Percentiles rank a stretch among this genome's conserved stretches.
These are phyloP conservation scores for Hartigia nigra DNA, from an alignment of 2,888 invertebrate species.

Conservation along the genomic window DNA sequence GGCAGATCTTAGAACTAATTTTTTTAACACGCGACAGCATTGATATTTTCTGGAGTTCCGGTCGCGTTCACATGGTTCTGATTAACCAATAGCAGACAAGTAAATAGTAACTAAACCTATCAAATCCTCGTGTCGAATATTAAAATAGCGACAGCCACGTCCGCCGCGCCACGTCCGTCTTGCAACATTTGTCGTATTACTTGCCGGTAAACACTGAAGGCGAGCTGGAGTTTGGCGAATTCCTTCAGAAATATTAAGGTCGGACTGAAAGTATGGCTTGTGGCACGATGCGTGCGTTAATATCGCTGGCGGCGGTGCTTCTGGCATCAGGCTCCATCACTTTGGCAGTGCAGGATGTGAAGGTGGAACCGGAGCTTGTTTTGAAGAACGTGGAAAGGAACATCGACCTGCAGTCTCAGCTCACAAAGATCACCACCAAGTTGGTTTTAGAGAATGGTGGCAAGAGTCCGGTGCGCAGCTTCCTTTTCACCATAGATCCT, in stretches of 20 bases:
- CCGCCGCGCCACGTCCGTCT: constrained; percentile 7
- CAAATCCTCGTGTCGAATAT: background rate
- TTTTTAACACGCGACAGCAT: too few species aligned
- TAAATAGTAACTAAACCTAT: too few species aligned
- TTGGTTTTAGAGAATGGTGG: constrained; percentile 87
- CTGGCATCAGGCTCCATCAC: constrained; percentile 5
- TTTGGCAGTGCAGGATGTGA: constrained; percentile 1
- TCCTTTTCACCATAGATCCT: constrained; percentile 79
- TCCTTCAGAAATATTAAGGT: background rate
- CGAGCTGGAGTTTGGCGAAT: background rate
- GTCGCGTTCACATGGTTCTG: too few species aligned
- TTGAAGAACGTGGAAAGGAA: constrained; percentile 86
- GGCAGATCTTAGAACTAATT: too few species aligned
- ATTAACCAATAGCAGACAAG: too few species aligned
- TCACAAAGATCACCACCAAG: constrained; percentile 85
- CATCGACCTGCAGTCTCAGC: constrained; percentile 88
- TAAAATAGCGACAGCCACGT: constrained; percentile 19
- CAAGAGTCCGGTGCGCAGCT: constrained; percentile 76
- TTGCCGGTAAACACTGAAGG: background rate
- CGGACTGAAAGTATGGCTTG: constrained; percentile 11
- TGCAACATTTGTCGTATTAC: background rate
- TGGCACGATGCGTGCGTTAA: constrained; percentile 5
- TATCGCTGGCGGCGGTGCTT: constrained; percentile 12
- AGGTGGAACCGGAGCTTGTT: constrained; percentile 70
- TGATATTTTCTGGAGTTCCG: too few species aligned